A percentile compares a stretch with the other conserved stretches of the same genome.
These are phyloP conservation scores for Napeogenes sylphis DNA, from an alignment of 2,888 invertebrate genomes.

Conservation along the genomic window DNA sequence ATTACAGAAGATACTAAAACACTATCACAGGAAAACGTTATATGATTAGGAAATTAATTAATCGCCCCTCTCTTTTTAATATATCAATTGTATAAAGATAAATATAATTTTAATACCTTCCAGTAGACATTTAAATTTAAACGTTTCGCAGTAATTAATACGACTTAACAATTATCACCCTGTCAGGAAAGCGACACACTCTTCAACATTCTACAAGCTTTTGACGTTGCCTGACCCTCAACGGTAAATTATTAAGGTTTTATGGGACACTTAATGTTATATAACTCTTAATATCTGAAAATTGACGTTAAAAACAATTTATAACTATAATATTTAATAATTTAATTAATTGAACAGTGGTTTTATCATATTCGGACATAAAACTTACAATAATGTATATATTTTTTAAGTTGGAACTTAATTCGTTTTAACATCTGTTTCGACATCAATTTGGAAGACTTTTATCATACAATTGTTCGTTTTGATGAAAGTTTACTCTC, in stretches of 20 bases:
- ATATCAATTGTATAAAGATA: no score
- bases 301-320: no score
- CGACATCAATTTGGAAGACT: conserved; percentile 20
- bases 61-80: no score
- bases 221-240: conserved; percentile 17
- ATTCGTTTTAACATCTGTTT: background rate
- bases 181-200: conserved; percentile 20
- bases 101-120: no score
- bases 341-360: no score
- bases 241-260: conserved; percentile 13
- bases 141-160: background rate
- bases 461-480: conserved; percentile 20
- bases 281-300: no score
- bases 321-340: no score
- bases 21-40: background rate
- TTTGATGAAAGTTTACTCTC: conserved; percentile 26
- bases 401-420: background rate
- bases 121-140: background rate
- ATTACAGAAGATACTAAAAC: background rate
- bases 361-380: no score
- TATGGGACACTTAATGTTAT: conserved; percentile 6
- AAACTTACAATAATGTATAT: no score
- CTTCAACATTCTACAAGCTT: conserved; percentile 21
- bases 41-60: background rate
- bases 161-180: conserved; percentile 23